phyloP scores from a whole-genome alignment of 2,888 invertebrate species.

The Leucoma salicis region DNA sequence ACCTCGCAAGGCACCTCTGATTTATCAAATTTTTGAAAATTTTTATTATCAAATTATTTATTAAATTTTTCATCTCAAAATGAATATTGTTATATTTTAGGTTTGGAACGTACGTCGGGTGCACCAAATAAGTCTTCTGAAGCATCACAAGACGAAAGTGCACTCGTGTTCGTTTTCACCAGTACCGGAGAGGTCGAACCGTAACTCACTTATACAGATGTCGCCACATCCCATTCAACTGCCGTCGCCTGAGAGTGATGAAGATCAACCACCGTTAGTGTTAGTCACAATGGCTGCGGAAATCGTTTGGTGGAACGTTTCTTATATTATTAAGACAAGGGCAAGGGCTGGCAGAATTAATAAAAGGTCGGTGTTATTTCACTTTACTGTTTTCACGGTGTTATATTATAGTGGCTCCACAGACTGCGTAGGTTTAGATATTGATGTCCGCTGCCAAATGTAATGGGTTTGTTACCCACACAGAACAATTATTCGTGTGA shows the following conservation, averaged over 20 bases:
- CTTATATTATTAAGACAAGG: conserved; percentile 51
- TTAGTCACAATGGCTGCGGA: conserved; percentile 81
- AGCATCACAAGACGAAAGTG: conserved; percentile 79
- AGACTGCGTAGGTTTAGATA: too few species aligned
- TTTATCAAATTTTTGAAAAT: too few species aligned
- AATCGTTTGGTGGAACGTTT: conserved; percentile 83
- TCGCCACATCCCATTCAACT: conserved; percentile 25
- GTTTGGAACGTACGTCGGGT: conserved; percentile 73
- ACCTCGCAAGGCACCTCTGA: too few species aligned
- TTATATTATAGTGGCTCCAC: too few species aligned
- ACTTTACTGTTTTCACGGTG: too few species aligned
- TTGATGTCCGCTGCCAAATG: too few species aligned
- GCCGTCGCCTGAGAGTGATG: conserved; percentile 26
- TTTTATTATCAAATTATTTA: too few species aligned
- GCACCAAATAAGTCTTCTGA: conserved; percentile 60
- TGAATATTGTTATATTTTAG: conserved; percentile 52
- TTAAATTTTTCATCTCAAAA: too few species aligned
- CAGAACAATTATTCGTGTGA: too few species aligned
- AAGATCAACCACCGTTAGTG: conserved; percentile 67
- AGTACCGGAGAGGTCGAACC: conserved; percentile 56
- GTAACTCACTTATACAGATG: conserved; percentile 29
- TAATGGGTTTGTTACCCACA: too few species aligned
- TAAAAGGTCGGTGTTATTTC: conserved; percentile 50
- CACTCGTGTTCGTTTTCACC: conserved; percentile 79
- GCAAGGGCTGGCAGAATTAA: conserved; percentile 40